Base-by-base conservation (phyloP, 2,797 vertebrate genomes). In the Rhyacichthys aspro region DNA sequence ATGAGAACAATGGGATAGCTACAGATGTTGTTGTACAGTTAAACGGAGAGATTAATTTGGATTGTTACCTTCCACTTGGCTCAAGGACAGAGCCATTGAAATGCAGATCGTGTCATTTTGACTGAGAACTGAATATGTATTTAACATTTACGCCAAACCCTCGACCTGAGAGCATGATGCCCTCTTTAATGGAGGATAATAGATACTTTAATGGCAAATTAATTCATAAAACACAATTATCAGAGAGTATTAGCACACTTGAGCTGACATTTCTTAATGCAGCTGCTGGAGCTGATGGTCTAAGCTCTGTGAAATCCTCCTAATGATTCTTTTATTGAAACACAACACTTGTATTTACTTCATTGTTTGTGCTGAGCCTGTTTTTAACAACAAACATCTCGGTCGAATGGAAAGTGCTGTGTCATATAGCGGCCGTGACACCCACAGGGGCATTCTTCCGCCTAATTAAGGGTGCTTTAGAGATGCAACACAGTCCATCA, bases 391-490 rank as follows among this genome's bases (percentile, higher is more conserved):
- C 42, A 43, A 43, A 17, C 16, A 43, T 43, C 7, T 5, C 7
- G 1, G 15, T 16, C 7, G 14, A 49, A 4, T 10, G 15, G 33
- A 50, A 34, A 36, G 11, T 11, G 32, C 47, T 17, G 47, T 11
- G n/a, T 50, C 47, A 17, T 58, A 10, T 47, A 55, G 60, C 55
- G 42, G 37, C 32, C 14, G 34, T 33, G 18, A 56, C n/a, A 54
- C 41, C 60, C 63, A 12, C 48, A 73, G 54, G 59, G 73, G 39
- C 53, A 73, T 76, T 74, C 58, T 70, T 65, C 37, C 32, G 47
- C 1, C 8, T 42, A 34, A 67, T 82, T 79, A 67, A 63, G 58
- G 44, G 15, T 37, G 42, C 45, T 67, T 62, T 28, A 60, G 17
- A 66, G 63, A 61, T 50, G 66, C 55, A 17, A 52, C 44, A 41